Evolutionary conservation across 1,140 invertebrate genomes (phyloP).

Genomic region (Ctenoplectra terminalis): DNA sequence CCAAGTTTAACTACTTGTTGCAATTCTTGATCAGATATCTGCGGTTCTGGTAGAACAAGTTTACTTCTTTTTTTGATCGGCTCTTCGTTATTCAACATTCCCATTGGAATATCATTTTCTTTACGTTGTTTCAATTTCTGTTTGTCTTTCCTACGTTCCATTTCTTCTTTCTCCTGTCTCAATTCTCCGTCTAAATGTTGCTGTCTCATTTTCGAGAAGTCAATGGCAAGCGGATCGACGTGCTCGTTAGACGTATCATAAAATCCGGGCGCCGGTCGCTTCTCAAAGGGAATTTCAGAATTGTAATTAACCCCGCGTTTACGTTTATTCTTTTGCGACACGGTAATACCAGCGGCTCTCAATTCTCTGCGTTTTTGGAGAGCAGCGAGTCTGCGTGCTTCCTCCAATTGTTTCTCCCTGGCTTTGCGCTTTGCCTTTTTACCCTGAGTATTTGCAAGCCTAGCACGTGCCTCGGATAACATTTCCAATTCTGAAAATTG

Average conservation of each 20-base stretch:
- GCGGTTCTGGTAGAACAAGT: constrained; percentile 97
- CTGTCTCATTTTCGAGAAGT: constrained; percentile 94
- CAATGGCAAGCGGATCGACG: constrained; percentile 93
- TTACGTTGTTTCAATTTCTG: constrained; percentile 96
- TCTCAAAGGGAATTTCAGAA: constrained; percentile 98
- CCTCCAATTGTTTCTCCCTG: constrained; percentile 98
- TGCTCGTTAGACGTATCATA: constrained; percentile 96
- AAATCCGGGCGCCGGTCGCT: constrained; percentile 94
- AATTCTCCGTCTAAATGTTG: constrained; percentile 97
- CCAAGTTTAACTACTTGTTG: constrained; percentile 98
- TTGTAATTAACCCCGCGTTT: constrained; percentile 98
- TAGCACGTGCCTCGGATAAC: constrained; percentile 98
- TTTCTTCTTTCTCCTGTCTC: constrained; percentile 94
- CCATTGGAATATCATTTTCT: constrained; percentile 97
- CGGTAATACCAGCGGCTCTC: constrained; percentile 97
- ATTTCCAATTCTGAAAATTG: constrained; percentile 94
- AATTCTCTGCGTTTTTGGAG: constrained; percentile 98
- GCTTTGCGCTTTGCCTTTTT: constrained; percentile 99
- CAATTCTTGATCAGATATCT: constrained; percentile 96
- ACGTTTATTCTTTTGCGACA: constrained; percentile 88
- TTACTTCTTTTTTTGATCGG: constrained; percentile 97
- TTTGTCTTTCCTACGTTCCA: constrained; percentile 94
- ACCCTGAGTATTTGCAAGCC: constrained; percentile 99
- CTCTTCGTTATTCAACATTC: constrained; percentile 95
- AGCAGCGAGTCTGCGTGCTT: constrained; percentile 97